Percentiles rank a stretch among this genome's conserved stretches.
Evolutionary conservation across 2,888 invertebrate species (phyloP).

Genomic region (Lasioglossum leucozonium): DNA sequence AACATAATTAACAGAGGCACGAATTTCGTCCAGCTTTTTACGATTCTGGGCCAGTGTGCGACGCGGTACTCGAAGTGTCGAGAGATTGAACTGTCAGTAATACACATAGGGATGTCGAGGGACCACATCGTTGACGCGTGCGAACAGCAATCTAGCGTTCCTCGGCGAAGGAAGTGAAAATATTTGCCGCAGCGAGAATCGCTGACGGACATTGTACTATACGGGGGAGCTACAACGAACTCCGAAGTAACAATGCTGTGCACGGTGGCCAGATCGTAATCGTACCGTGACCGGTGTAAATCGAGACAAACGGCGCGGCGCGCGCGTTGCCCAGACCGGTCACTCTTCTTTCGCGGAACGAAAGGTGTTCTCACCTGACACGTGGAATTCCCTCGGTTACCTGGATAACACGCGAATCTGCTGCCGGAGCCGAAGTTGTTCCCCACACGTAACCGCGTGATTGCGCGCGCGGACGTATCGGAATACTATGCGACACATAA

Average conservation of each 20-base stretch:
- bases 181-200: not conserved
- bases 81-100: not conserved
- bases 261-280: not conserved
- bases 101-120: not conserved
- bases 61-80: not conserved
- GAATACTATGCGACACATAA: constrained; percentile 49
- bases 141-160: not conserved
- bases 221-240: constrained; percentile 1
- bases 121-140: not conserved
- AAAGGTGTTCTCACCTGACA: constrained; percentile 33
- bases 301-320: constrained; percentile 38
- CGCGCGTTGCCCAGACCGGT: constrained; percentile 16
- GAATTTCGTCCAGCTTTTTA: not conserved
- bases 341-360: constrained; percentile 20
- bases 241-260: not conserved
- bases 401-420: constrained; percentile 25
- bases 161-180: not conserved
- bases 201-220: constrained; percentile 4
- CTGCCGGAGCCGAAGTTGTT: constrained; percentile 23
- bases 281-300: constrained; percentile 29
- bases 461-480: constrained; percentile 61
- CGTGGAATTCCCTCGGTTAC: constrained; percentile 38
- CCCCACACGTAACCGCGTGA: constrained; percentile 55
- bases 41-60: not conserved
- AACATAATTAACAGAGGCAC: not conserved